Conservation (phyloP, 2,888 invertebrate genomes). For the Euproctis similis region DNA sequence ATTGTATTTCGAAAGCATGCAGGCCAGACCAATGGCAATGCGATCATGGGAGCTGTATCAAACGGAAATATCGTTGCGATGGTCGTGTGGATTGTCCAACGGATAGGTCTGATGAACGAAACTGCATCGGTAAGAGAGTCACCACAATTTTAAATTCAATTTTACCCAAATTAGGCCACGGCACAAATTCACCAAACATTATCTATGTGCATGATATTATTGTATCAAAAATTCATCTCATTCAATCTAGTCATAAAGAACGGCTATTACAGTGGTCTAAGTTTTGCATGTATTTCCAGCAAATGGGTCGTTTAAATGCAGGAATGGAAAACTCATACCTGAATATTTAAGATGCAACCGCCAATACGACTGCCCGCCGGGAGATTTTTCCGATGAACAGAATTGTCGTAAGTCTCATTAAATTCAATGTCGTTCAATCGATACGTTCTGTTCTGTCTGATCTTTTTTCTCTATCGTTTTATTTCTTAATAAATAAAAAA, state of each 20-base stretch:
- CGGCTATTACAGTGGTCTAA: constrained; percentile 3
- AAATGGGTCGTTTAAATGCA: constrained; percentile 78
- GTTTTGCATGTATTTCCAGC: constrained; percentile 61
- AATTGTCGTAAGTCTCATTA: constrained; percentile 81
- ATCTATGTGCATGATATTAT: constrained; percentile 7
- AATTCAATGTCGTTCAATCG: constrained; percentile 18
- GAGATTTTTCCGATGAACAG: constrained; percentile 84
- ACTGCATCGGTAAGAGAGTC: constrained; percentile 75
- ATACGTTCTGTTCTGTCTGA: no score
- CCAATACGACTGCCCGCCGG: constrained; percentile 77
- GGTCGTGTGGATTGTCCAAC: constrained; percentile 81
- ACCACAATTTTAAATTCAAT: constrained; percentile 1
- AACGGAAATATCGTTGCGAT: constrained; percentile 77
- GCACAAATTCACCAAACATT: no score
- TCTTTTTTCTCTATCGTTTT: constrained; percentile 13
- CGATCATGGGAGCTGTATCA: constrained; percentile 81
- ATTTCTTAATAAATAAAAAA: constrained; percentile 9
- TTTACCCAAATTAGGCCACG: not conserved
- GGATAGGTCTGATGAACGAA: constrained; percentile 83
- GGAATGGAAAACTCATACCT: constrained; percentile 77
- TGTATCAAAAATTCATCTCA: constrained; percentile 4
- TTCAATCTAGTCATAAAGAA: constrained; percentile 4
- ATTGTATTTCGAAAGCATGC: constrained; percentile 74
- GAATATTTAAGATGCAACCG: constrained; percentile 77
- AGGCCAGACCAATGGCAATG: constrained; percentile 83